phyloP scores from a whole-genome alignment of 2,797 vertebrate species.

The Halcyon leucocephala region DNA sequence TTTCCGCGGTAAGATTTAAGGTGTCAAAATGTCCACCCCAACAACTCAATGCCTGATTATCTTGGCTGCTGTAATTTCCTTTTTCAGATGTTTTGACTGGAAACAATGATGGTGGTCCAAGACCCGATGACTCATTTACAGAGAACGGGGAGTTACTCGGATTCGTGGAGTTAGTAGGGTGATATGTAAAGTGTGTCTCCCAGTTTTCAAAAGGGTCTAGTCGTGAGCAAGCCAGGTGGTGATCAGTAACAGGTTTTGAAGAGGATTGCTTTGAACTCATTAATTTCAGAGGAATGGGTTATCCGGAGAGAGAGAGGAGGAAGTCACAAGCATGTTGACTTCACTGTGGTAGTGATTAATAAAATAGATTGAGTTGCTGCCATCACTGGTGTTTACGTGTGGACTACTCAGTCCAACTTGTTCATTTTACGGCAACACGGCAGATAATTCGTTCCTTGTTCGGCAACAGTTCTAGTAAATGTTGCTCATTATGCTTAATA shows the following conservation, averaged over 20 bases:
- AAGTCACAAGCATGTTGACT: not conserved
- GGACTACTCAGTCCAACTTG: not conserved
- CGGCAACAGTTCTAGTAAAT: not conserved
- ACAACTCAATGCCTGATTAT: not conserved
- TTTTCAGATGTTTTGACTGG: slow-evolving; percentile 50
- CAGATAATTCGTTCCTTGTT: not conserved
- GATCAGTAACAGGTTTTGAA: not conserved
- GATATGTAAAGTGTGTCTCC: not conserved
- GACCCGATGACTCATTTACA: not conserved
- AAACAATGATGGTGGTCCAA: slow-evolving; percentile 17
- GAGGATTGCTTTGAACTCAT: not conserved
- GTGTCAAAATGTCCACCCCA: slow-evolving; percentile 24
- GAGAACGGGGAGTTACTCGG: not conserved
- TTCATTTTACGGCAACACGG: not conserved
- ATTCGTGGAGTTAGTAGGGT: not conserved
- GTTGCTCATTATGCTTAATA: not conserved
- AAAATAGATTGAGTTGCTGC: not conserved
- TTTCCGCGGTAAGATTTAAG: slow-evolving; percentile 24
- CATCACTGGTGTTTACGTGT: not conserved
- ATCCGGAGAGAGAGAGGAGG: not conserved
- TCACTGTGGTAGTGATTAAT: not conserved
- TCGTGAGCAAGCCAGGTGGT: not conserved
- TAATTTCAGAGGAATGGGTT: not conserved
- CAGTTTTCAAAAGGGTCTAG: not conserved
- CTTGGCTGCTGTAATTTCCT: slow-evolving; percentile 55